Evolutionary conservation across 30 jellyfish, hydroid and myxozoan genomes (phyloP).

Genomic region (Aurelia sp.): DNA sequence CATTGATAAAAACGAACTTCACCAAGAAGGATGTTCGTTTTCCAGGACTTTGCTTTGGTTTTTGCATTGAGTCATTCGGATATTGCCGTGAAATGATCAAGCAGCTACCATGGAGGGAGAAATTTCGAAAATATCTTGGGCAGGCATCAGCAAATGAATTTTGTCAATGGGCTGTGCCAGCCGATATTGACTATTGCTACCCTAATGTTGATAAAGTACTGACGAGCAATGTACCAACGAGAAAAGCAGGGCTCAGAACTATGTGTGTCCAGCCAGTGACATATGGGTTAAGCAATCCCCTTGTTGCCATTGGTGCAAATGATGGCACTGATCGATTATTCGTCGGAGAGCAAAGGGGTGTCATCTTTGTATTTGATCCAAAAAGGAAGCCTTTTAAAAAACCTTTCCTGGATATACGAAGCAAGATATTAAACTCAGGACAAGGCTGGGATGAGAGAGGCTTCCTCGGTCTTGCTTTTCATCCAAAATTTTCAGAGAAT

Average conservation of each 20-base stretch:
- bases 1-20: slow-evolving; percentile 17
- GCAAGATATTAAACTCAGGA: slow-evolving; percentile 83
- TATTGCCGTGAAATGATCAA: slow-evolving; percentile 54
- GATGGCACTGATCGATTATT: slow-evolving; percentile 93
- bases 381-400: slow-evolving; percentile 25
- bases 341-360: slow-evolving; percentile 88
- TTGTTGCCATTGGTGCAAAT: slow-evolving; percentile 81
- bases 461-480: slow-evolving; percentile 88
- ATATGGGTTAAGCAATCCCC: slow-evolving; percentile 60
- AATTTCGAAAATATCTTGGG: slow-evolving; percentile 32
- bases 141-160: slow-evolving; percentile 45
- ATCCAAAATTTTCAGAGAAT: slow-evolving; percentile 76
- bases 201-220: slow-evolving; percentile 50
- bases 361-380: slow-evolving; percentile 41
- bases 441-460: slow-evolving; percentile 98
- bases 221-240: background rate
- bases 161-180: slow-evolving; percentile 90
- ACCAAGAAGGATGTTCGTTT: slow-evolving; percentile 58
- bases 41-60: slow-evolving; percentile 90
- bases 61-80: slow-evolving; percentile 59
- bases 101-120: slow-evolving; percentile 45
- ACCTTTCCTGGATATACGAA: slow-evolving; percentile 82
- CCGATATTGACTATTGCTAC: slow-evolving; percentile 78
- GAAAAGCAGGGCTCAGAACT: slow-evolving; percentile 14
- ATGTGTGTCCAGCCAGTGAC: slow-evolving; percentile 83